phyloP scores from a whole-genome alignment of 2,888 invertebrate genomes.

The Erpobdella octoculata region DNA sequence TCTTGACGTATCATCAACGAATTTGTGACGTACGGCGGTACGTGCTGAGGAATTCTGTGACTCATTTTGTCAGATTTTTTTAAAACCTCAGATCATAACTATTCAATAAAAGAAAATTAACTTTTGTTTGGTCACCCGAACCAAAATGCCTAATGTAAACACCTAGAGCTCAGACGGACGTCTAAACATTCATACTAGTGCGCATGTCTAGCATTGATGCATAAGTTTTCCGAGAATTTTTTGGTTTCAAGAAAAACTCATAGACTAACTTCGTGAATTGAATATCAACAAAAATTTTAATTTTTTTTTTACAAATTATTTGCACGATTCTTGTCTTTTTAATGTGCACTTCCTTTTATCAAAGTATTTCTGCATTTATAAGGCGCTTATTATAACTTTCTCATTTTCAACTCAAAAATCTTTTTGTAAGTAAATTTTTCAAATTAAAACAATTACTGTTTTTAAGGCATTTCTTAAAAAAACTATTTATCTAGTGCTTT shows the following conservation, averaged over 20 bases:
- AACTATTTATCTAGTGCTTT: too few relatives aligned
- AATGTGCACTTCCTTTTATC: not conserved
- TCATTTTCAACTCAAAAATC: not conserved
- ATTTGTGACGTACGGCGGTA: conserved; percentile 27
- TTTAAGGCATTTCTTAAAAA: not conserved
- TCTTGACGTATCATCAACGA: conserved; percentile 33
- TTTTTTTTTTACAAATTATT: not conserved
- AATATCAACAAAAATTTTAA: not conserved
- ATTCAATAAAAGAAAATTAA: too few relatives aligned
- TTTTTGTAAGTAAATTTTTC: not conserved
- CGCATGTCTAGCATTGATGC: conserved; percentile 8
- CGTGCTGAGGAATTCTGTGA: conserved; percentile 25
- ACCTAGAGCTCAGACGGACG: not conserved
- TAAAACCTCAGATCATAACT: not conserved
- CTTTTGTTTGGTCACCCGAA: too few relatives aligned
- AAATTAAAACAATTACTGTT: not conserved
- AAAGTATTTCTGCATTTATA: not conserved
- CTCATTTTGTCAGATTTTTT: conserved; percentile 16
- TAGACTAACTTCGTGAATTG: too few relatives aligned
- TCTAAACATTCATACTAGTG: not conserved
- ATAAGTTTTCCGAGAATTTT: too few relatives aligned
- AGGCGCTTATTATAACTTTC: not conserved
- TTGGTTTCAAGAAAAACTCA: too few relatives aligned
- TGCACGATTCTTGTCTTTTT: too few relatives aligned
- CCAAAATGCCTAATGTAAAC: not conserved